Evolutionary conservation across 2,888 invertebrate genomes (phyloP).

Genomic region (Rhorus exstirpatorius): DNA sequence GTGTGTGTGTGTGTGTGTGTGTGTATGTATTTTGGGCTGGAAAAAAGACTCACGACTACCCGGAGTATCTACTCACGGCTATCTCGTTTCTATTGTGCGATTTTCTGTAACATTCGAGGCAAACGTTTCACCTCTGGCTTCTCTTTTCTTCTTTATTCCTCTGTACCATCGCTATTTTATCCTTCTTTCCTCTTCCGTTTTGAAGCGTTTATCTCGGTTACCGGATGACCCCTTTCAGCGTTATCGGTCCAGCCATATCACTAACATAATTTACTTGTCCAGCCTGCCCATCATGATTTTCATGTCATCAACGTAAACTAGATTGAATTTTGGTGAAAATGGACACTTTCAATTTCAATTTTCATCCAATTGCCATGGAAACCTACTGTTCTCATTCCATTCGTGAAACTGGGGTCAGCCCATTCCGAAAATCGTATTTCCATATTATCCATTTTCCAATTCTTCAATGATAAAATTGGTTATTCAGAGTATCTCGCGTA

Average conservation of each 20-base stretch:
- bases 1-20: no score
- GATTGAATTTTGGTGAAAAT: no score
- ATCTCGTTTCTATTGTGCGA: conserved; percentile 66
- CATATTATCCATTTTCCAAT: neutral
- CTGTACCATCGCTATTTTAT: conserved; percentile 4
- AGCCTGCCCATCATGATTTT: neutral
- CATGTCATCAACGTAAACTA: no score
- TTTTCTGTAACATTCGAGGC: conserved; percentile 35
- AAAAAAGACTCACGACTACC: conserved; percentile 62
- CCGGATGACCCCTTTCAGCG: no score
- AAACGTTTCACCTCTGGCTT: conserved; percentile 29
- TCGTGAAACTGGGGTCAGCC: neutral
- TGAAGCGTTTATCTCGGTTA: no score
- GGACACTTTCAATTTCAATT: no score
- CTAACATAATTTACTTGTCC: neutral
- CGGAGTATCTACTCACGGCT: conserved; percentile 65
- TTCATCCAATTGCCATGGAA: no score
- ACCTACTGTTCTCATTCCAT: no score
- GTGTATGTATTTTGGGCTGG: no score
- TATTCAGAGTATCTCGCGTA: neutral
- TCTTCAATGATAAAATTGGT: neutral
- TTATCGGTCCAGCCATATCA: conserved; percentile 4
- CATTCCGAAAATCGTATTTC: neutral
- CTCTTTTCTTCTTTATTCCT: conserved; percentile 6
- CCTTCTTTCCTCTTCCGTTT: neutral